Percentiles rank a stretch among this genome's conserved stretches.
Evolutionary conservation across 2,888 invertebrate genomes (phyloP).

Genomic region (Strigamia crassipes): DNA sequence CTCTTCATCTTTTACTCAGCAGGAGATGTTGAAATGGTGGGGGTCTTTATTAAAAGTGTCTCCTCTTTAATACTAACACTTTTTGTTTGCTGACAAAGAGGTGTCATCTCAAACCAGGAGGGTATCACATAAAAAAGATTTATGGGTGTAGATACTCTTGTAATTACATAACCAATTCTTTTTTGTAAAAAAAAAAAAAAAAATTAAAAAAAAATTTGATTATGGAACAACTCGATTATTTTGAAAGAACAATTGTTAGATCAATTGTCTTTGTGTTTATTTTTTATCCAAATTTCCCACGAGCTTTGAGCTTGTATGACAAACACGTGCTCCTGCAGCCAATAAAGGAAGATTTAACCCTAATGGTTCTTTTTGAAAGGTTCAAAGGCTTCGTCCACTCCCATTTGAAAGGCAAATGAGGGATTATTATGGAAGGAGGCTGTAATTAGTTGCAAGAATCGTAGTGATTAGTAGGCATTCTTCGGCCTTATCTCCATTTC

Average conservation of each 20-base stretch:
- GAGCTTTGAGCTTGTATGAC: no score
- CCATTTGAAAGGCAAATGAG: neutral
- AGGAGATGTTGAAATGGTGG: slow-evolving; percentile 16
- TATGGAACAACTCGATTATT: no score
- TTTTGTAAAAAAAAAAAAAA: no score
- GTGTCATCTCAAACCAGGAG: neutral
- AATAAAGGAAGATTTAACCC: neutral
- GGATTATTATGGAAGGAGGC: neutral
- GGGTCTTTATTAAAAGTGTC: slow-evolving; percentile 15
- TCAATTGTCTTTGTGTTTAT: no score
- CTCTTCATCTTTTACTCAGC: slow-evolving; percentile 17
- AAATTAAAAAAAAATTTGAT: no score
- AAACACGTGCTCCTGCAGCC: neutral
- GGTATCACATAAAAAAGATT: neutral
- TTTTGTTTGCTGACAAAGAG: slow-evolving; percentile 4
- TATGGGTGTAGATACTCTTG: neutral
- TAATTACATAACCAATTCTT: no score
- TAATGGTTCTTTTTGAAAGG: neutral
- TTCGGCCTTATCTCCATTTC: neutral
- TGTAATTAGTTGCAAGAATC: neutral
- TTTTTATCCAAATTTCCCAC: no score
- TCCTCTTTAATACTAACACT: neutral
- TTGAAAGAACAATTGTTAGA: no score
- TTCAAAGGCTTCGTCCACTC: neutral
- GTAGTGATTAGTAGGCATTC: slow-evolving; percentile 12